Evolutionary conservation across 2,888 invertebrate species (phyloP), one percentile per base, ranked within the genome.

Genomic region (Synanthedon vespiformis): DNA sequence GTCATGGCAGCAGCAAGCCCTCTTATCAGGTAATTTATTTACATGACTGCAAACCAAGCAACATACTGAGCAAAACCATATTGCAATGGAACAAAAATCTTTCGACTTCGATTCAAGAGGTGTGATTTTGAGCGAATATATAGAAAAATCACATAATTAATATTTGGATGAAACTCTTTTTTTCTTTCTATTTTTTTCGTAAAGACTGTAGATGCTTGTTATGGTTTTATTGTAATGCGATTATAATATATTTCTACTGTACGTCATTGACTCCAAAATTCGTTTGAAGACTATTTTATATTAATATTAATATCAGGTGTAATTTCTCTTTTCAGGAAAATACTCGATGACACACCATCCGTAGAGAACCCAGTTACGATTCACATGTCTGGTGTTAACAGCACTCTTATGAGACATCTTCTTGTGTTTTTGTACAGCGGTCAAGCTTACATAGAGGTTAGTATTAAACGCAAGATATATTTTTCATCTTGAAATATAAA

Each of bases 1-100:
- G 93, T 95, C 70, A 91, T 95, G 88, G 95, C 95, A 51, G 94
- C 95, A 58, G 95, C 95, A 64, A 94, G 94, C 88, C 95, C 95
- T 51, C 90, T 95, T 59, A 92, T 95, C 77, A 92, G 94, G 89
- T 92, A 84, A 75, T 54, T 40, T 8, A 22, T 16, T 12, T 13
- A 2, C 44, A 34, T 34, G 27, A 27, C 27, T 27, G 34, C 6
- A 34, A 34, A 34, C 34, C 10, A 34, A 10, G 34, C 8, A 10
- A 34, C 34, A 34, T 34, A 16, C 16, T 34, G 13, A 34, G 6
- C 8, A 34, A 34, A 34, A 34, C 27, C 8, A 34, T 3, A 47
- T 16, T 12, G 8, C 8, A 14, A 47, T 16, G 16, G 6, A 6
- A 47, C 34, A 34, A 34, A 10, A 34, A 34, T 10, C 8, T 34